Conservation (phyloP, 2,888 invertebrate species). For the Scelioninae gen. 2 region DNA sequence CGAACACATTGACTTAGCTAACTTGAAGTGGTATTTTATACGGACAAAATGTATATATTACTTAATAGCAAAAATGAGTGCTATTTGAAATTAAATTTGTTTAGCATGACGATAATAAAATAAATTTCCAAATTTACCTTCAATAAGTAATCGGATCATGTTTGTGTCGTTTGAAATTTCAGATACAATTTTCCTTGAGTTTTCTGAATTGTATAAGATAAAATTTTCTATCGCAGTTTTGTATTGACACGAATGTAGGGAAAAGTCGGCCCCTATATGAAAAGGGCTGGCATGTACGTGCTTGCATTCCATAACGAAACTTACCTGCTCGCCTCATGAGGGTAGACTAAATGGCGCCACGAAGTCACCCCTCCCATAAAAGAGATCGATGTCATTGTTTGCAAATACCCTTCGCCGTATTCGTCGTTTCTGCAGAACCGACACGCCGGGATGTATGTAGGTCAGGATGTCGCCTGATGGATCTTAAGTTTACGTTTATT, state of each 20-base stretch:
- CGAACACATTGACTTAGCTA: too few relatives aligned
- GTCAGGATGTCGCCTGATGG: constrained; percentile 62
- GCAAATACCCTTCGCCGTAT: constrained; percentile 64
- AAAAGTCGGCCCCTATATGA: constrained; percentile 12
- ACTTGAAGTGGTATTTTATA: too few relatives aligned
- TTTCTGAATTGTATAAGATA: neutral
- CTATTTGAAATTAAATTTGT: too few relatives aligned
- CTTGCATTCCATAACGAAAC: constrained; percentile 45
- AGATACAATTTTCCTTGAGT: neutral
- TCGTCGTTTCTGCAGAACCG: constrained; percentile 43
- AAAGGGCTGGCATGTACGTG: constrained; percentile 33
- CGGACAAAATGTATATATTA: too few relatives aligned
- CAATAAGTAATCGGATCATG: too few relatives aligned
- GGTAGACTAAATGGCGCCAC: constrained; percentile 69
- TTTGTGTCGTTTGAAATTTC: neutral
- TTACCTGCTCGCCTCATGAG: constrained; percentile 54
- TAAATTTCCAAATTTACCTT: too few relatives aligned
- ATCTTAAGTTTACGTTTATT: constrained; percentile 54
- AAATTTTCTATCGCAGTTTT: neutral
- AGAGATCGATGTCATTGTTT: constrained; percentile 70
- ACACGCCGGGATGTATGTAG: constrained; percentile 59
- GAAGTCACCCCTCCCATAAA: constrained; percentile 55
- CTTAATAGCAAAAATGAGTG: too few relatives aligned
- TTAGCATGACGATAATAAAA: too few relatives aligned
- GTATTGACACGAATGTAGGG: constrained; percentile 16